Evolutionary conservation across 1,140 invertebrate species (phyloP).

Genomic region (Carcinoscorpius rotundicauda): DNA sequence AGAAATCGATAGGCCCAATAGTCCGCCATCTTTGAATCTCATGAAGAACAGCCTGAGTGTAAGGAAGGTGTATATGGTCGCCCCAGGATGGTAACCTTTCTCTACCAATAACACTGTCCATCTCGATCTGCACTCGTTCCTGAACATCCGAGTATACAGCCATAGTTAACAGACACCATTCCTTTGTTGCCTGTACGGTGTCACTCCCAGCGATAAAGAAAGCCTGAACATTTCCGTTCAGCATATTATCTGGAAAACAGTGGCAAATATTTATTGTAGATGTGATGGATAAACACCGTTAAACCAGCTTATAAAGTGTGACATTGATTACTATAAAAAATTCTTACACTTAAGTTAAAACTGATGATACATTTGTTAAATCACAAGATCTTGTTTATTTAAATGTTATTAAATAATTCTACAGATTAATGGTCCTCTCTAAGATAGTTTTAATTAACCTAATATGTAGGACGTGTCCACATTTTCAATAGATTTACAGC

Average conservation of each 20-base stretch:
- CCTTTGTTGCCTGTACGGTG: conserved; percentile 22
- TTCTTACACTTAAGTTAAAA: no score
- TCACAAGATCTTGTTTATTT: no score
- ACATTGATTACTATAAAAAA: no score
- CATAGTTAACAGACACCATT: conserved; percentile 24
- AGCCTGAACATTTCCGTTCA: conserved; percentile 19
- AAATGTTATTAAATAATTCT: no score
- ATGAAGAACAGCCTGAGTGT: conserved; percentile 23
- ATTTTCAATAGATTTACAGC: no score
- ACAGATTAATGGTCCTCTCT: no score
- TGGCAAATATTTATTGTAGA: no score
- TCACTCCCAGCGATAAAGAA: conserved; percentile 27
- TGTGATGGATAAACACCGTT: no score
- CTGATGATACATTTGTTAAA: no score
- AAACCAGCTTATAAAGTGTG: no score
- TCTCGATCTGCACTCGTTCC: conserved; percentile 22
- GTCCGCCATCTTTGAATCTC: conserved; percentile 23
- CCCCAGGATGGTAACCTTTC: conserved; percentile 15
- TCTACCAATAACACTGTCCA: conserved; percentile 23
- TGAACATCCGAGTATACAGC: conserved; percentile 22
- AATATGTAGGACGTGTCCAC: no score
- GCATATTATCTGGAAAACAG: conserved; percentile 17
- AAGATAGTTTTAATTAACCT: no score
- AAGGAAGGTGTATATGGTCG: conserved; percentile 22
- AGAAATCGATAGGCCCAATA: conserved; percentile 20